Base-by-base conservation (phyloP, 2,113 vertebrate genomes). In the Bubalus kerabau region DNA sequence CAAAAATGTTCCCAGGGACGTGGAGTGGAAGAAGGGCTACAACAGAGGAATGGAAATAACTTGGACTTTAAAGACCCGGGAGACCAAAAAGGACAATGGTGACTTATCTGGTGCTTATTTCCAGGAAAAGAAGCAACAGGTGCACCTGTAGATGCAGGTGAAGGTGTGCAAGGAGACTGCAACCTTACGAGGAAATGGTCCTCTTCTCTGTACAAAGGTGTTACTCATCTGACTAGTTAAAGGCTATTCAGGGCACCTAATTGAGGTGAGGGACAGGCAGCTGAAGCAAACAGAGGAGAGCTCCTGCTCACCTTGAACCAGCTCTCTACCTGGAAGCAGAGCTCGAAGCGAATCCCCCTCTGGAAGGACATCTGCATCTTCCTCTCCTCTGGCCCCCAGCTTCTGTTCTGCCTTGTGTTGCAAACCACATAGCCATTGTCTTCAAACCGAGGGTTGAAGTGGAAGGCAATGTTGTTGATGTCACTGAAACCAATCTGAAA, bases 371-470 rank as follows among this genome's bases (percentile, higher is more conserved):
- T 94, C 46, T 95, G 94, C 4, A 95, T 32, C 91, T 98, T 99
- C 59, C 99, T 98, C 95, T 99, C 99, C 87, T 99, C 99, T 0
- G 19, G 0, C 2, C 99, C 24, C 99, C 99, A 99, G 3, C 0
- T 3, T 11, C 98, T 97, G 0, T 78, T 36, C 90, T 99, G 98
- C 1, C 56, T 97, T 0, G 98, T 99, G 98, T 99, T 99, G 93
- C 98, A 97, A 2, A 99, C 99, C 82, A 99, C 98, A 23, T 98
- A 99, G 1, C 54, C 97, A 0, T 97, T 56, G 0, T 88, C 10
- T 32, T 99, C 99, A 95, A 98, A 99, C 0, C 99, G 99, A 4
- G 99, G 99, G 94, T 99, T 99, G 93, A 99, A 98, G 96, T 99
- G 99, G 57, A 99, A 98, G n/a, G 99, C 99, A 1, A 99, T 88